A percentile compares a stretch with the other conserved stretches of the same genome.
phyloP scores from a whole-genome alignment of 1,140 invertebrate species.

The Psix sp. region DNA sequence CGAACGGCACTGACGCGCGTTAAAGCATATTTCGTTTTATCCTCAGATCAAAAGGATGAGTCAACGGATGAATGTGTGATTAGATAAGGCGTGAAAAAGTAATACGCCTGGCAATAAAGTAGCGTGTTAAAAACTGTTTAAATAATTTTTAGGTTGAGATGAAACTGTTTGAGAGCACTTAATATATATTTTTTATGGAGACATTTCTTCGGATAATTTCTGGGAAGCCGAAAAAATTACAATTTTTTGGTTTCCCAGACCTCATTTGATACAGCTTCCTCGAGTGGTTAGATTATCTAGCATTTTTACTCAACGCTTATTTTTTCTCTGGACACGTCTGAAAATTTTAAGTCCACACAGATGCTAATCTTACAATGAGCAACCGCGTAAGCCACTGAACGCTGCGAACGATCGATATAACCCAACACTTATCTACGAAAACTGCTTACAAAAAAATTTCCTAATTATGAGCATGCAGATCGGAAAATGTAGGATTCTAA shows the following conservation, averaged over 20 bases:
- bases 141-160: slow-evolving; percentile 31
- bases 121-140: slow-evolving; percentile 39
- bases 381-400: slow-evolving; percentile 38
- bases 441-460: slow-evolving; percentile 12
- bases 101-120: slow-evolving; percentile 23
- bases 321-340: slow-evolving; percentile 56
- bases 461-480: slow-evolving; percentile 19
- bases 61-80: not conserved
- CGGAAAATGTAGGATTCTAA: too few species aligned
- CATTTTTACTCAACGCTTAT: slow-evolving; percentile 23
- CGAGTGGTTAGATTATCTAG: slow-evolving; percentile 54
- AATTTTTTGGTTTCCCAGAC: not conserved
- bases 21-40: too few species aligned
- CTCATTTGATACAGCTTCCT: slow-evolving; percentile 38
- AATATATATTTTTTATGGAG: too few species aligned
- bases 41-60: too few species aligned
- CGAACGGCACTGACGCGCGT: too few species aligned
- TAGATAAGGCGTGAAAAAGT: slow-evolving; percentile 18
- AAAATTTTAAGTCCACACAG: slow-evolving; percentile 54
- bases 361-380: slow-evolving; percentile 61
- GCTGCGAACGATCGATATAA: slow-evolving; percentile 53
- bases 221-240: slow-evolving; percentile 7
- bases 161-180: slow-evolving; percentile 9
- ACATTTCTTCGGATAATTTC: not conserved
- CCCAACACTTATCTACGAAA: slow-evolving; percentile 30